Percentiles rank a stretch among this genome's conserved stretches.
phyloP scores from a whole-genome alignment of 2,888 invertebrate genomes.

The Fabriciana adippe region DNA sequence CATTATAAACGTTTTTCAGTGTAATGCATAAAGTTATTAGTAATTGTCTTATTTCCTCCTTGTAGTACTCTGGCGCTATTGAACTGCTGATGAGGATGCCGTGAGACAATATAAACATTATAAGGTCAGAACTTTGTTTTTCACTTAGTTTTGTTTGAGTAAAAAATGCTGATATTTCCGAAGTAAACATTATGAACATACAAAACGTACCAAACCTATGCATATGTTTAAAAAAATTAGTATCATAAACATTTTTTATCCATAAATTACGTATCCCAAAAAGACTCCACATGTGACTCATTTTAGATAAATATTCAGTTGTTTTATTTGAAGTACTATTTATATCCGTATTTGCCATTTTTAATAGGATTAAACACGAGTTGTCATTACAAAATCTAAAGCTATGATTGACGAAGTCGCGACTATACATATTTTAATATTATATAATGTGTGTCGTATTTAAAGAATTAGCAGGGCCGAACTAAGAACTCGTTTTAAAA shows the following conservation, averaged over 20 bases:
- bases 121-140: conserved; percentile 46
- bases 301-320: conserved; percentile 10
- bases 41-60: conserved; percentile 43
- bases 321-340: conserved; percentile 1
- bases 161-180: conserved; percentile 47
- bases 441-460: too few relatives aligned
- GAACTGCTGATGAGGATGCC: conserved; percentile 46
- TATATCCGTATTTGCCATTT: not conserved
- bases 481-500: too few relatives aligned
- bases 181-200: conserved; percentile 43
- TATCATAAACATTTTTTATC: conserved; percentile 45
- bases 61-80: conserved; percentile 42
- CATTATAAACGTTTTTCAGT: conserved; percentile 52
- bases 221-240: conserved; percentile 40
- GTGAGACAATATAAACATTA: conserved; percentile 49
- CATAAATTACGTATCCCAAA: conserved; percentile 51
- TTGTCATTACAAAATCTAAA: too few relatives aligned
- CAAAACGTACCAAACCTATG: conserved; percentile 40
- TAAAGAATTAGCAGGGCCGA: too few relatives aligned
- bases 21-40: conserved; percentile 44
- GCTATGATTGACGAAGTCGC: too few relatives aligned
- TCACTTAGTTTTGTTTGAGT: conserved; percentile 45
- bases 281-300: conserved; percentile 31
- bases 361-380: not conserved
- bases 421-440: too few relatives aligned